Evolutionary conservation across 92 coral and sea anemone genomes (phyloP).

Genomic region (Montipora capitata): DNA sequence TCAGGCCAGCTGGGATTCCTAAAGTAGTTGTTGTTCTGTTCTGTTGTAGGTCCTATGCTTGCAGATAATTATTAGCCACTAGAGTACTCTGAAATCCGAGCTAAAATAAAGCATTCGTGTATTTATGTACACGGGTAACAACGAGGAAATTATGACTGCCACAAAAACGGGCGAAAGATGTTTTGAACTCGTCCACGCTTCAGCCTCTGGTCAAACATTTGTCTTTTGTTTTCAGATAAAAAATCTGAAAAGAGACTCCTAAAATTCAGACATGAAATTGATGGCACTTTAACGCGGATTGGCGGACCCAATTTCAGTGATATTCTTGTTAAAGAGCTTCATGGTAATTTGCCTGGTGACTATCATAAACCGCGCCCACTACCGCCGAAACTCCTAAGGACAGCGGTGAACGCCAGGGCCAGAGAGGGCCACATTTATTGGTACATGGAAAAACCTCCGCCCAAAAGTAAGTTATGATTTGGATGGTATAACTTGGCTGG

Average conservation of each 20-base stretch:
- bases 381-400: slow-evolving; percentile 88
- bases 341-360: slow-evolving; percentile 96
- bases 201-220: not conserved
- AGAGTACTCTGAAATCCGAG: too few relatives aligned
- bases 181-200: too few relatives aligned
- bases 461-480: slow-evolving; percentile 75
- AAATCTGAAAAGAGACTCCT: slow-evolving; percentile 61
- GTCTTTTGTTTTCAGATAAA: slow-evolving; percentile 39
- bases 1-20: too few relatives aligned
- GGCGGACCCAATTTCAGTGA: slow-evolving; percentile 92
- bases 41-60: too few relatives aligned
- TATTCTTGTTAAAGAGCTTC: slow-evolving; percentile 80
- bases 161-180: too few relatives aligned
- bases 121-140: too few relatives aligned
- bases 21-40: too few relatives aligned
- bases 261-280: slow-evolving; percentile 91
- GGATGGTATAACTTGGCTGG: too few relatives aligned
- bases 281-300: slow-evolving; percentile 89
- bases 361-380: slow-evolving; percentile 86
- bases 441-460: slow-evolving; percentile 93
- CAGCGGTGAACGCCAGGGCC: slow-evolving; percentile 98
- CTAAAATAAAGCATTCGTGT: too few relatives aligned
- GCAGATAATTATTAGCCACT: too few relatives aligned
- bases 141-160: too few relatives aligned
- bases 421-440: slow-evolving; percentile 95